Base-by-base conservation (phyloP, 2,797 vertebrate genomes). In the Gymnopithys bicolor region DNA sequence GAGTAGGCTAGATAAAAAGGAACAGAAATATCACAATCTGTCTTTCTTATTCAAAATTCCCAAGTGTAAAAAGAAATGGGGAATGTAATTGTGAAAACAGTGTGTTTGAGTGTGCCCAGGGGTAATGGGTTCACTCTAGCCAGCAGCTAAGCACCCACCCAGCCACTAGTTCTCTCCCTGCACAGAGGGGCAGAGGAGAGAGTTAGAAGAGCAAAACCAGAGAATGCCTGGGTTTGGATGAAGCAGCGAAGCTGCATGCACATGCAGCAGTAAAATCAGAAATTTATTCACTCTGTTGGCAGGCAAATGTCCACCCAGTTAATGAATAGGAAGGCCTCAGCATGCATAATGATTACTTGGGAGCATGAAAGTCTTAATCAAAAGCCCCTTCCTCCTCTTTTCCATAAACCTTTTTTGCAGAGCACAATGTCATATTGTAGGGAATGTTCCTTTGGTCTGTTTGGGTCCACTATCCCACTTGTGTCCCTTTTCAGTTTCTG, bases 21-120 rank as follows among this genome's bases (percentile, higher is more conserved):
- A 79, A 28, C 32, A 85, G 45, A 86, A 87, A 76, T 93, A 32
- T 84, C 74, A 71, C 46, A 64, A 46, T 60, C 69, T 71, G 43
- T 75, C 17, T 0, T 64, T 73, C 52, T 91, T 70, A 23, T 67
- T 82, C 18, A 22, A 52, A 59, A 48, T 79, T 79, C 39, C 30
- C 15, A 28, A 59, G 41, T 13, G 16, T 48, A 17, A 67, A 56
- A 74, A 77, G 48, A 37, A 85, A 25, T 10, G 18, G 22, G 21
- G 32, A 56, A 23, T 22, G 6, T 55, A 28, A 27, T 66, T 64
- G 27, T 21, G 27, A 15, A 63, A 67, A 15, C 4, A 12, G 30
- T 30, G 33, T 33, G 8, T 63, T 35, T 55, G 64, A 7, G 33
- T 13, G 16, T 55, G 48, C 9, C 3, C 9, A 4, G 14, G 10